A percentile compares a stretch with the other conserved stretches of the same genome.
These are phyloP conservation scores for Pseudococcus viburni DNA, from an alignment of 2,888 invertebrate species.

Conservation along the genomic window DNA sequence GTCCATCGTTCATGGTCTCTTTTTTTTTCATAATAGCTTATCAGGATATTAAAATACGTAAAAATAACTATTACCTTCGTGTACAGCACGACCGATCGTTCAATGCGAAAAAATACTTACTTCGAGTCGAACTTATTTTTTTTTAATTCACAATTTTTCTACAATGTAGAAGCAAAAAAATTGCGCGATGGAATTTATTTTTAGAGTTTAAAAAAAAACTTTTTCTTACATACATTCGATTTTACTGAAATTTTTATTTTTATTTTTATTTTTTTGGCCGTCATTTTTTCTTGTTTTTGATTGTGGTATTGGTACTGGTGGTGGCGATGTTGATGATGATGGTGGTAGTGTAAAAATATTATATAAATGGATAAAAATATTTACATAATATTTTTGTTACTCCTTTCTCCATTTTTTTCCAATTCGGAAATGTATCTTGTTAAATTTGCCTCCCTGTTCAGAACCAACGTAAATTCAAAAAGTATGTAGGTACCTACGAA, in stretches of 20 bases:
- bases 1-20: background rate
- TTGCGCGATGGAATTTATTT: background rate
- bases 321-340: background rate
- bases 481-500: no score
- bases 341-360: conserved; percentile 24
- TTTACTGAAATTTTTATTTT: background rate
- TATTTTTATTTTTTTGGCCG: background rate
- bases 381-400: conserved; percentile 20
- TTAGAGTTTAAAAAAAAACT: background rate
- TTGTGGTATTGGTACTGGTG: conserved; percentile 24
- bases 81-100: background rate
- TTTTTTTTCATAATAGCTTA: background rate
- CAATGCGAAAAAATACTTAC: background rate
- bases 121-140: background rate
- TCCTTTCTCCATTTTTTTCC: background rate
- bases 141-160: background rate
- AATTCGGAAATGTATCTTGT: no score
- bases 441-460: no score
- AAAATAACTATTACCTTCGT: conserved; percentile 2
- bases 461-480: no score
- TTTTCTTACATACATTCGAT: background rate
- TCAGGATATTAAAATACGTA: background rate
- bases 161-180: background rate
- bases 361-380: conserved; percentile 20
- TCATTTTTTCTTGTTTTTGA: conserved; percentile 3